Base-by-base conservation (phyloP, 1,140 invertebrate species). In the Drosophila orosa region DNA sequence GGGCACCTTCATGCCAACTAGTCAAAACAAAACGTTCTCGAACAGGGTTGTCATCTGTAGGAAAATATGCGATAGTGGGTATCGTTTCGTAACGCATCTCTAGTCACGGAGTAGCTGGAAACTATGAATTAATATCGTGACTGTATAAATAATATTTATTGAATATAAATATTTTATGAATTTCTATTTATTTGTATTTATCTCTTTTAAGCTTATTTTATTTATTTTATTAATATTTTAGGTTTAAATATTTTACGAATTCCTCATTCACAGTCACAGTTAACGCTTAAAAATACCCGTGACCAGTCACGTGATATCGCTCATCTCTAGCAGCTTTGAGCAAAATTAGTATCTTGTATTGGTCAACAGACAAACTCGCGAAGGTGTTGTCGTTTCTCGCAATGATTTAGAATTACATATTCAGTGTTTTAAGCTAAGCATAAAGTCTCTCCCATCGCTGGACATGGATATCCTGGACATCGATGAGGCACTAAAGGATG, bases 401-500 rank as follows among this genome's bases (percentile, higher is more conserved):
- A 72, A 78, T 78, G 58, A 52, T 72, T 78, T 62, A 72, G 60
- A 44, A 39, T 58, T 63, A 31, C 29, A 39, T 54, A 54, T 15
- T 44, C 40, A 58, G 75, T 58, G 58, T 78, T 45, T 78, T 40
- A 56, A 78, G 57, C 37, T 65, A 68, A 67, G 61, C 65, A n/a
- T 47, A 78, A 81, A 67, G 52, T 59, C 31, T 31, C 29, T 48
- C 50, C 35, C 63, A 44, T 44, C 56, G 55, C 52, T 61, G 84
- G 84, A 73, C 63, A 91, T 91, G 90, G 90, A 91, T 84, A 91
- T 91, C 73, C 67, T 91, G 62, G 90, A 91, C 39, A 91, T 91
- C 65, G 90, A 91, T 75, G 90, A 91, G 76, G 90, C 81, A 40
- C 73, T 91, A 33, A 91, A 91, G 77, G 90, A 91, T 91, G 90